Evolutionary conservation across 1,140 invertebrate genomes (phyloP).

Genomic region (Harpegnathos saltator): DNA sequence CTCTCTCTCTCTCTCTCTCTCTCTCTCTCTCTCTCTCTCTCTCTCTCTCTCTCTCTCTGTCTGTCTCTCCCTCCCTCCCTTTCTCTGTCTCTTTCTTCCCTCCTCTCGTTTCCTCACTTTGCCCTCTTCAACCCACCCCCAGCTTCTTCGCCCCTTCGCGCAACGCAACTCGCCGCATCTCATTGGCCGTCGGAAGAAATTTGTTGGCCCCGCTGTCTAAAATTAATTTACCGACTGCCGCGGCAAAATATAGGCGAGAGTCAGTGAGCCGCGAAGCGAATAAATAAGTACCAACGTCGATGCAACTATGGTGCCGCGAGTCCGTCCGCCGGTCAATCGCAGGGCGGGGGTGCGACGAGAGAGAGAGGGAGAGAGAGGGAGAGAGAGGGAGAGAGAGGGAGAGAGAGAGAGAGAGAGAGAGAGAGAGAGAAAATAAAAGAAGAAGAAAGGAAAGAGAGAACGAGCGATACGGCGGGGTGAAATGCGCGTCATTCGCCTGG

Average conservation of each 20-base stretch:
- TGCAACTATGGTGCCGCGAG: constrained; percentile 47
- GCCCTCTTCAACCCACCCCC: too few species aligned
- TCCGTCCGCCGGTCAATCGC: constrained; percentile 16
- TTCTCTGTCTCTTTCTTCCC: too few species aligned
- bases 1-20: too few species aligned
- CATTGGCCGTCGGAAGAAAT: constrained; percentile 76
- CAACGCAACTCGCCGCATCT: constrained; percentile 69
- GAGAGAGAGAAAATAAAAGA: too few species aligned
- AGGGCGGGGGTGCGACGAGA: neutral
- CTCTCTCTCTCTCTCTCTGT: neutral
- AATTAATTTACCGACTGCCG: constrained; percentile 70
- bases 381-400: too few species aligned
- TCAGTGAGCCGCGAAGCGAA: constrained; percentile 71
- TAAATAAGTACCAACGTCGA: constrained; percentile 68
- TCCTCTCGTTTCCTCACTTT: neutral
- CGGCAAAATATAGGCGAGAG: constrained; percentile 14
- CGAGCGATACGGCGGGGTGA: constrained; percentile 17
- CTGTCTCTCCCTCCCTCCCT: too few species aligned
- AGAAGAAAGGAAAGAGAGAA: too few species aligned
- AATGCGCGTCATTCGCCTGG: constrained; percentile 45
- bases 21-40: neutral
- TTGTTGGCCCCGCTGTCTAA: constrained; percentile 68
- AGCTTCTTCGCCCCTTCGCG: neutral
- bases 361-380: constrained; percentile 1
- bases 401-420: too few species aligned